phyloP scores from a whole-genome alignment of 1,140 invertebrate species.

The Pseudachorutes palmiensis region DNA sequence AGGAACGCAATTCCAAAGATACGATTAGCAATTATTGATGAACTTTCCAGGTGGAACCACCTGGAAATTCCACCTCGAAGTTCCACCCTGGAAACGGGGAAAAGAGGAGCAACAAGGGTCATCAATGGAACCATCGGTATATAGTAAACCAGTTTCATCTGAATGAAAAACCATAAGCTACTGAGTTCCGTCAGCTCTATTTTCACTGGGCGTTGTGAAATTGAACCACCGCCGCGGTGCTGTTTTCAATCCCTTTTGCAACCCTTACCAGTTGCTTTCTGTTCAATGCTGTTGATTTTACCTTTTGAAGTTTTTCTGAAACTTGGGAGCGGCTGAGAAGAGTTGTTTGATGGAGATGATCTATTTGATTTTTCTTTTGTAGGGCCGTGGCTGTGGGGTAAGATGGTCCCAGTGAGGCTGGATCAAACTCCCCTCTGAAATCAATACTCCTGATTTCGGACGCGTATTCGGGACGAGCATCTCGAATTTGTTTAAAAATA shows the following conservation, averaged over 20 bases:
- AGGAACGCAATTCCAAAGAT: too few species aligned
- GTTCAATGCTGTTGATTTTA: slow-evolving; percentile 41
- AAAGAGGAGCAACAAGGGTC: too few species aligned
- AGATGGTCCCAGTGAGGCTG: slow-evolving; percentile 17
- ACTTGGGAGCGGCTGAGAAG: slow-evolving; percentile 87
- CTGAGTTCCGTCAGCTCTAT: too few species aligned
- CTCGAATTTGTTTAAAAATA: slow-evolving; percentile 61
- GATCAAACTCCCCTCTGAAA: slow-evolving; percentile 5
- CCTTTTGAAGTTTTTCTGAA: slow-evolving; percentile 84
- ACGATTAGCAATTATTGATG: too few species aligned
- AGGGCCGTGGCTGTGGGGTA: slow-evolving; percentile 39
- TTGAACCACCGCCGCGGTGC: too few species aligned
- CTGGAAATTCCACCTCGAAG: too few species aligned
- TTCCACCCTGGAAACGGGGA: too few species aligned
- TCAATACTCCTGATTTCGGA: slow-evolving; percentile 44
- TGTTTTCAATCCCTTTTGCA: background rate
- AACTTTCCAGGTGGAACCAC: too few species aligned
- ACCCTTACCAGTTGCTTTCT: background rate
- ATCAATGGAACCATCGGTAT: too few species aligned
- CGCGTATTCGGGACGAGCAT: slow-evolving; percentile 54
- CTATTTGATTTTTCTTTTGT: slow-evolving; percentile 61
- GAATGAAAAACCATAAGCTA: too few species aligned
- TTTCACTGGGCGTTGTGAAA: too few species aligned
- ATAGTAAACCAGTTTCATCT: too few species aligned
- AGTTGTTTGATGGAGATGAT: slow-evolving; percentile 88